Conservation (phyloP, 1,140 invertebrate species). For the Drosophila teissieri region DNA sequence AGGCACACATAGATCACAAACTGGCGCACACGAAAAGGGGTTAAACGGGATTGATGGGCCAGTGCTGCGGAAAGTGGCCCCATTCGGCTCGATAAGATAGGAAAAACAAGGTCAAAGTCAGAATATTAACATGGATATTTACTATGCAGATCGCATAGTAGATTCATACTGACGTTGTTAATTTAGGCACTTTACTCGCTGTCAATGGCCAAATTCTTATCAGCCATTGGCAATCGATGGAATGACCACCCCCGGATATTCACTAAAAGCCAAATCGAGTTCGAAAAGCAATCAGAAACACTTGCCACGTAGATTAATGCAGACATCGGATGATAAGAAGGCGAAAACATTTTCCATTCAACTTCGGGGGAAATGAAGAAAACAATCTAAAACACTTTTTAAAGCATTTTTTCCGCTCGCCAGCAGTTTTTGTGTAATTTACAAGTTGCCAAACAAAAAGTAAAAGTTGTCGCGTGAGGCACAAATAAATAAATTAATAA, state of each 20-base stretch:
- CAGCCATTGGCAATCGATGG: constrained; percentile 9
- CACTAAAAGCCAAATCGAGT: constrained; percentile 47
- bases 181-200: constrained; percentile 12
- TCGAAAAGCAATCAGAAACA: constrained; percentile 17
- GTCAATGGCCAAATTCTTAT: constrained; percentile 4
- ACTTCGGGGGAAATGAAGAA: neutral
- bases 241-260: neutral
- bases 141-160: neutral
- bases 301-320: constrained; percentile 24
- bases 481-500: constrained; percentile 81
- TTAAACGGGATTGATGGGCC: constrained; percentile 44
- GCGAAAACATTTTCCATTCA: constrained; percentile 20
- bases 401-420: constrained; percentile 25
- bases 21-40: constrained; percentile 15
- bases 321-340: constrained; percentile 27
- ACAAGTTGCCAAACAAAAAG: constrained; percentile 72
- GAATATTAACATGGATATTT: constrained; percentile 4
- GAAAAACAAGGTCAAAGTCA: constrained; percentile 40
- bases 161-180: constrained; percentile 9
- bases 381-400: constrained; percentile 42
- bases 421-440: constrained; percentile 56
- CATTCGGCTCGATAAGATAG: constrained; percentile 38
- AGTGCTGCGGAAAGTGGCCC: constrained; percentile 15
- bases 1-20: constrained; percentile 4
- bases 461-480: constrained; percentile 70